Percentiles rank a stretch among this genome's conserved stretches.
Evolutionary conservation across 2,113 vertebrate genomes (phyloP).

Genomic region (Brachypteracias leptosomus): DNA sequence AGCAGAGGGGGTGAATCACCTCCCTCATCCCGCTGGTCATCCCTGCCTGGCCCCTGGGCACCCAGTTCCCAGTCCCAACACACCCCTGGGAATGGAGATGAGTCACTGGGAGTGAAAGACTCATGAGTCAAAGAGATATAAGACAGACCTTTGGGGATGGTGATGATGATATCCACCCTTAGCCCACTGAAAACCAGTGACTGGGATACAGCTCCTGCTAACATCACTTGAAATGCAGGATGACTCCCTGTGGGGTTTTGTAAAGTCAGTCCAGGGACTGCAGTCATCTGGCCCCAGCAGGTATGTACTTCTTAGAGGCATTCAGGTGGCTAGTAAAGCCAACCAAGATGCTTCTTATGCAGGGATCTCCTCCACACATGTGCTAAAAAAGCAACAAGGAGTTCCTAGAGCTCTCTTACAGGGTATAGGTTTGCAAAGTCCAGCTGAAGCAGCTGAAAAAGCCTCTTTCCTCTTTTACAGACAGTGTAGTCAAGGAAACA

Average conservation of each 20-base stretch:
- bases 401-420: background rate
- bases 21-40: background rate
- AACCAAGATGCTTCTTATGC: accelerated
- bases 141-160: background rate
- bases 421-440: background rate
- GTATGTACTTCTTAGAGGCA: background rate
- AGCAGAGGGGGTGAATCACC: background rate
- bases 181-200: background rate
- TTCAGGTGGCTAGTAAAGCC: background rate
- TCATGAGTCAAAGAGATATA: background rate
- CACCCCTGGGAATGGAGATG: background rate
- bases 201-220: background rate
- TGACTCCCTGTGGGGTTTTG: background rate
- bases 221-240: background rate
- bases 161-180: background rate
- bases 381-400: background rate
- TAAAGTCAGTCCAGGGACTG: background rate
- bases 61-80: background rate
- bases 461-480: background rate
- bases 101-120: background rate
- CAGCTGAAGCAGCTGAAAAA: background rate
- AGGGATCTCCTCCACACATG: accelerated
- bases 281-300: background rate
- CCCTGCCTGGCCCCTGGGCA: background rate
- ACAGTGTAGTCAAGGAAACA: background rate